Evolutionary conservation across 53 echinoderm and acorn worm species (phyloP), one percentile per base, ranked within the genome.

Genomic region (Stichopus horrens): DNA sequence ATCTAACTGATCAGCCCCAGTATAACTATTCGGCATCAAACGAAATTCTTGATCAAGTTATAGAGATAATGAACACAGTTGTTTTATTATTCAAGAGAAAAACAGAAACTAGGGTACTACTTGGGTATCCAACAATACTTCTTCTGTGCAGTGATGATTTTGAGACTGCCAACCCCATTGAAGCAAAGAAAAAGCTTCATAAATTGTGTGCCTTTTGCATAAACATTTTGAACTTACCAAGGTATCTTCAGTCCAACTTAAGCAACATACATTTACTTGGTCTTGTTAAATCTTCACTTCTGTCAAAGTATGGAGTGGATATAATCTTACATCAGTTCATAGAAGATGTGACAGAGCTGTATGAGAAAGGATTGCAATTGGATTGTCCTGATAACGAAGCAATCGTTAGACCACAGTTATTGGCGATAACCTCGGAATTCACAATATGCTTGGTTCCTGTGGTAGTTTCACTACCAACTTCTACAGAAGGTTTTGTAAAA

Each of bases 121-220:
- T 57, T 58, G 87, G 74, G 2, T 57, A 55, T 57, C 55, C 5
- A 18, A 57, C 58, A 21, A 53, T 86, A 53, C 58, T 90, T 19
- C 74, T 90, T 21, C 60, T 90, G 75, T 90, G 59, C 65, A 90
- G 81, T 75, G 85, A 90, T 75, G 75, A 90, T 7, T 90, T 85
- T 85, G 85, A 90, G 74, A 90, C 85, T 23, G 74, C 86, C 11
- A 85, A 90, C 63, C 90, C 90, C n/a, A 76, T 90, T 23, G 85
- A 76, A 21, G 74, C 84, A 85, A 90, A 86, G 81, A 83, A 83
- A 55, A 21, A 57, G 21, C 85, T 82, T 14, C 82, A 82, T 58
- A 82, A 82, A 21, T 21, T 63, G n/a, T 83, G 65, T 83, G 65
- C 83, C 5, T 83, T 60, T 11, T 58, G 60, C 20, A 9, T 83